Percentiles rank a stretch among this genome's conserved stretches.
These are phyloP conservation scores for Ophioninae sp. DNA, from an alignment of 2,888 invertebrate species.

Conservation along the genomic window DNA sequence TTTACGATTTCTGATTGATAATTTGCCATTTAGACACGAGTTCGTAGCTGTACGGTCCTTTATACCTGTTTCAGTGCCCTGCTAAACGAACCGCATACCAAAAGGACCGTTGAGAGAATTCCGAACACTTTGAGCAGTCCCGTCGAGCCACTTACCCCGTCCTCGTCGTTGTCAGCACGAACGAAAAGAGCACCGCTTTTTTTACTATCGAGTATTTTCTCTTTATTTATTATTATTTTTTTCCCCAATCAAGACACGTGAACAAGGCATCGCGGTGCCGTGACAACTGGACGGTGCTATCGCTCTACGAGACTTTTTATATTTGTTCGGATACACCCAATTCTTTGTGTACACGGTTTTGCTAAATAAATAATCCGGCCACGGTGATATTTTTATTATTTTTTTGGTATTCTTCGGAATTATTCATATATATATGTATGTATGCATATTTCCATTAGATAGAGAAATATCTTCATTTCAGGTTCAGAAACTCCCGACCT, in stretches of 20 bases:
- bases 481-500: no score
- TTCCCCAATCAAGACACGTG: slow-evolving; percentile 57
- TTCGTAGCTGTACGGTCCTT: background rate
- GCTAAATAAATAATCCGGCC: slow-evolving; percentile 23
- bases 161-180: slow-evolving; percentile 53
- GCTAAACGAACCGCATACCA: slow-evolving; percentile 27
- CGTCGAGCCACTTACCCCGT: slow-evolving; percentile 40
- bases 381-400: background rate
- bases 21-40: background rate
- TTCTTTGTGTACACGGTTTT: slow-evolving; percentile 4
- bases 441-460: background rate
- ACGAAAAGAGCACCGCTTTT: slow-evolving; percentile 60
- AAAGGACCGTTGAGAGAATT: background rate
- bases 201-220: slow-evolving; percentile 59
- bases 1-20: background rate
- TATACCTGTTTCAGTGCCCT: slow-evolving; percentile 38
- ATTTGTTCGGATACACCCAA: slow-evolving; percentile 19
- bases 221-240: slow-evolving; percentile 49
- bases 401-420: no score
- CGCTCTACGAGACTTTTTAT: slow-evolving; percentile 44
- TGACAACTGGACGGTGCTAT: slow-evolving; percentile 53
- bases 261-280: slow-evolving; percentile 62
- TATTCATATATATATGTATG: background rate
- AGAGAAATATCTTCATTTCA: no score
- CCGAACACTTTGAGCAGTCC: slow-evolving; percentile 32